A percentile compares a stretch with the other conserved stretches of the same genome.
These are phyloP conservation scores for Ceraclea dissimilis DNA, from an alignment of 2,888 invertebrate species.

Conservation along the genomic window DNA sequence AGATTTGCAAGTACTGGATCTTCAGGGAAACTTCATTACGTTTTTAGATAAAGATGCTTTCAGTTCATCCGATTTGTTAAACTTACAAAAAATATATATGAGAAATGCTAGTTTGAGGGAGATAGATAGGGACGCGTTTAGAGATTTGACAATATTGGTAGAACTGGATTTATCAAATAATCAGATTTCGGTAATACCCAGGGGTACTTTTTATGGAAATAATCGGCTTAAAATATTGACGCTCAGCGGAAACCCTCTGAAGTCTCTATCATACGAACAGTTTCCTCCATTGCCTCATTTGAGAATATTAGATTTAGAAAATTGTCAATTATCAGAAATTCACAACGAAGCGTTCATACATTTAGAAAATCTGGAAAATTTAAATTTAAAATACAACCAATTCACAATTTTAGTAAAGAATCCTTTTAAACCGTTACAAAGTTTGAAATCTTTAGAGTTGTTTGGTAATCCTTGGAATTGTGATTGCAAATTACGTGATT, in stretches of 20 bases:
- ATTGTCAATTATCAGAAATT: constrained; percentile 20
- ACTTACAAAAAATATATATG: constrained; percentile 76
- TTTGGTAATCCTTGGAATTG: constrained; percentile 88
- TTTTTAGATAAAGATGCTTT: constrained; percentile 72
- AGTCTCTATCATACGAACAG: constrained; percentile 63
- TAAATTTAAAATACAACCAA: constrained; percentile 20
- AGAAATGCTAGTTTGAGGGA: constrained; percentile 66
- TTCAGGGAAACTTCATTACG: constrained; percentile 72
- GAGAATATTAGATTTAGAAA: constrained; percentile 19
- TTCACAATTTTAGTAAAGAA: constrained; percentile 9
- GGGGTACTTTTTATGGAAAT: constrained; percentile 77
- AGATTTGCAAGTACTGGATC: constrained; percentile 63
- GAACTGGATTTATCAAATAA: constrained; percentile 85
- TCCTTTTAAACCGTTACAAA: constrained; percentile 53
- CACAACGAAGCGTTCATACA: constrained; percentile 17
- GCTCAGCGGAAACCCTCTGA: constrained; percentile 76
- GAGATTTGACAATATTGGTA: constrained; percentile 74
- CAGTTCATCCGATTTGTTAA: constrained; percentile 67
- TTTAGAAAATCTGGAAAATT: constrained; percentile 17
- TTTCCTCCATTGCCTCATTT: constrained; percentile 58
- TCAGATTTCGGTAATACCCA: constrained; percentile 63
- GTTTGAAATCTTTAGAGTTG: constrained; percentile 70
- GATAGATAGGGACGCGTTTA: constrained; percentile 75
- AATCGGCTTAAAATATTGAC: constrained; percentile 71
- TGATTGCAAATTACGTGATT: constrained; percentile 77